These are phyloP conservation scores for Lontra canadensis DNA, from an alignment of 2,113 vertebrate genomes.

Conservation along the genomic window DNA sequence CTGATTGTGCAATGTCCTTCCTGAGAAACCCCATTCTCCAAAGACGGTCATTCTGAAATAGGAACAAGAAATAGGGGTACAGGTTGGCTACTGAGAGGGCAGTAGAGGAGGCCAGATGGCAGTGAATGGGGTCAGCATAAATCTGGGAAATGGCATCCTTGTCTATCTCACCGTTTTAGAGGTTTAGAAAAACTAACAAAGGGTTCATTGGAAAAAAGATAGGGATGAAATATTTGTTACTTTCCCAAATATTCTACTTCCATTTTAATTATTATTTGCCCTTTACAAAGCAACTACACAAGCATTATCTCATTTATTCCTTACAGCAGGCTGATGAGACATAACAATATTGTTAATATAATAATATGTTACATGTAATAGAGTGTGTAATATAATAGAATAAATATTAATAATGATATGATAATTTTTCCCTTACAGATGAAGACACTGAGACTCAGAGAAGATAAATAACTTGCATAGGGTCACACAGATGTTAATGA, in stretches of 20 bases:
- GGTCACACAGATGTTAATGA: not conserved
- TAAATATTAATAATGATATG: not conserved
- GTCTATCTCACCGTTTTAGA: not conserved
- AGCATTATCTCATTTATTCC: not conserved
- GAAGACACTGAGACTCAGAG: not conserved
- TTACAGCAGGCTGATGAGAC: not conserved
- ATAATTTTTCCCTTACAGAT: not conserved
- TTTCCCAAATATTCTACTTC: not conserved
- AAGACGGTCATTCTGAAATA: constrained; percentile 41
- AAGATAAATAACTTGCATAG: not conserved
- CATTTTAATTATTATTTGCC: not conserved
- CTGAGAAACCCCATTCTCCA: constrained; percentile 59
- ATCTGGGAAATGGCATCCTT: not conserved
- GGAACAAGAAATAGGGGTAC: not conserved
- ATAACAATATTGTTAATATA: not conserved
- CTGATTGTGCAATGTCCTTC: constrained; percentile 77
- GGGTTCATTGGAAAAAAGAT: not conserved
- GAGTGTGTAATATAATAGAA: not conserved
- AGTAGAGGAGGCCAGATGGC: not conserved
- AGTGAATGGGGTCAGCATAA: not conserved
- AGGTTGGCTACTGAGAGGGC: not conserved
- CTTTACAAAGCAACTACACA: not conserved
- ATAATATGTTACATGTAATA: not conserved
- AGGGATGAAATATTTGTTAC: not conserved
- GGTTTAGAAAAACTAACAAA: not conserved